phyloP scores from a whole-genome alignment of 2,797 vertebrate species.

The Propithecus perrieri region DNA sequence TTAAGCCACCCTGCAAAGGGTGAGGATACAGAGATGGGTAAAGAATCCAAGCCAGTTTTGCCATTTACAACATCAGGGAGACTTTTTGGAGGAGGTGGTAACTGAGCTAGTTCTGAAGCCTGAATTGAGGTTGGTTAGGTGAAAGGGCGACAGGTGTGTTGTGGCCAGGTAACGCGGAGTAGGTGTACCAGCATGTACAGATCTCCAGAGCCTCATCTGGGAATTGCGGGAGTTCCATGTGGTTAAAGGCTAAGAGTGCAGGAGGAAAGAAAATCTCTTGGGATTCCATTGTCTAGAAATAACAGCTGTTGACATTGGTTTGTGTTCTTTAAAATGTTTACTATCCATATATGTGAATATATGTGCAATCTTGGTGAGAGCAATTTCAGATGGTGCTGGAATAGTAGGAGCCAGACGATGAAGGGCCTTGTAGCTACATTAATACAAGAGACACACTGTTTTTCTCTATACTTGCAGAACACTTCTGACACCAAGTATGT shows the following conservation, averaged over 20 bases:
- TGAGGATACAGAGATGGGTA: not conserved
- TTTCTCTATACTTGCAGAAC: not conserved
- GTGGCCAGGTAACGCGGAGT: not conserved
- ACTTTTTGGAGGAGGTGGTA: not conserved
- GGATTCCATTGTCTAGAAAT: too few relatives aligned
- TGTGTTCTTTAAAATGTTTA: too few relatives aligned
- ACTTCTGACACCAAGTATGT: not conserved
- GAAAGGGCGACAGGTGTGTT: not conserved
- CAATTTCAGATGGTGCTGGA: not conserved
- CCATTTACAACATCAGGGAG: not conserved
- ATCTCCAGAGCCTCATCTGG: not conserved
- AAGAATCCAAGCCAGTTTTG: not conserved
- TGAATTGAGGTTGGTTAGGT: not conserved
- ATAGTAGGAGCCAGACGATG: not conserved
- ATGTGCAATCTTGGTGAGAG: too few relatives aligned
- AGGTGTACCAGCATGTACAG: not conserved
- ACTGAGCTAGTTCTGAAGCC: not conserved
- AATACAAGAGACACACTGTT: not conserved
- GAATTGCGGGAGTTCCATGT: not conserved
- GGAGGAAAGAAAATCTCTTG: not conserved
- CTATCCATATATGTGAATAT: too few relatives aligned
- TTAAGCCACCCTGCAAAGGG: not conserved
- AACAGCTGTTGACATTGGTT: too few relatives aligned
- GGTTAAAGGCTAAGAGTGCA: not conserved
- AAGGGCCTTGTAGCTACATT: not conserved